Conservation (phyloP, 1,140 invertebrate species). For the Hyles vespertilio region DNA sequence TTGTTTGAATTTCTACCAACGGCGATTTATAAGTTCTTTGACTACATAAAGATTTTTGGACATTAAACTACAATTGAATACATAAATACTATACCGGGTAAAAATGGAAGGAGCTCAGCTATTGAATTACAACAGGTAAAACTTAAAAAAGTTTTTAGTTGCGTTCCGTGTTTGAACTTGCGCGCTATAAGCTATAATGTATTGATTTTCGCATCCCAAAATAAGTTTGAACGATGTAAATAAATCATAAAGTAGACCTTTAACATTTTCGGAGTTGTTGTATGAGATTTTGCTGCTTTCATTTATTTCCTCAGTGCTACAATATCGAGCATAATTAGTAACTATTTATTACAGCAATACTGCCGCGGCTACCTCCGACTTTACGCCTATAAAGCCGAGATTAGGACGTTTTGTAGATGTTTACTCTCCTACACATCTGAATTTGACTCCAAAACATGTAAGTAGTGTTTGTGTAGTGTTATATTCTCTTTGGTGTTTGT, state of each 20-base stretch:
- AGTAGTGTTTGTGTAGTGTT: constrained; percentile 23
- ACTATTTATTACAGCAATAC: constrained; percentile 16
- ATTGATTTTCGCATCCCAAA: constrained; percentile 69
- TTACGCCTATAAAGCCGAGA: constrained; percentile 55
- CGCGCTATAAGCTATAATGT: constrained; percentile 64
- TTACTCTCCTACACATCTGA: constrained; percentile 67
- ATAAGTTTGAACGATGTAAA: constrained; percentile 68
- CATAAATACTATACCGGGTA: not conserved
- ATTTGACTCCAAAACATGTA: constrained; percentile 63
- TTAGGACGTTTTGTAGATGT: constrained; percentile 56
- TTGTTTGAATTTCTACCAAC: constrained; percentile 12
- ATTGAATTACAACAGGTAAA: constrained; percentile 42
- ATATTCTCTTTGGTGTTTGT: not conserved
- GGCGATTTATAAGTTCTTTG: constrained; percentile 8
- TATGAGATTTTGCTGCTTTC: not conserved
- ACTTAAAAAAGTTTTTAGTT: constrained; percentile 13
- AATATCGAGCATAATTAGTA: not conserved
- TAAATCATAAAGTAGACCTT: constrained; percentile 62
- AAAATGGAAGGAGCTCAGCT: constrained; percentile 34
- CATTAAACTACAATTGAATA: not conserved
- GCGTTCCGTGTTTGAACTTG: constrained; percentile 48
- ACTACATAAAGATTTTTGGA: not conserved
- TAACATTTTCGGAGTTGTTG: constrained; percentile 32
- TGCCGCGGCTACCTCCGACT: constrained; percentile 30
- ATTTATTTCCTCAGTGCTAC: not conserved